phyloP scores from a whole-genome alignment of 2,797 vertebrate species.

The Catamblyrhynchus diadema region DNA sequence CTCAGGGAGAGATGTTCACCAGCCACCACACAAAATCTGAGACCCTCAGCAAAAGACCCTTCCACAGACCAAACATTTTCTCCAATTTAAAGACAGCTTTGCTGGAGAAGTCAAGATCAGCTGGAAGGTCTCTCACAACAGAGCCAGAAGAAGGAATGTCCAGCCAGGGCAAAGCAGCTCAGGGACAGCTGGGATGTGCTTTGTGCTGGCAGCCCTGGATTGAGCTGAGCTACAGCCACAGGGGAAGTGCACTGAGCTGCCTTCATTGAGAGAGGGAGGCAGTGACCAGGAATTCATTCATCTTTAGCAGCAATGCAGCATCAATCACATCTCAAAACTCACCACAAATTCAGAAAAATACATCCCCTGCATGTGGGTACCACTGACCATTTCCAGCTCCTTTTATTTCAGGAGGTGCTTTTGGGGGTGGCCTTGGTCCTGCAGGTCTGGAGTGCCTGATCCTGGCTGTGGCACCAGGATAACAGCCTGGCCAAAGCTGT shows the following conservation, averaged over 20 bases:
- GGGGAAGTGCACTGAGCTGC: not conserved
- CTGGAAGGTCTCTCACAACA: not conserved
- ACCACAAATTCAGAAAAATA: not conserved
- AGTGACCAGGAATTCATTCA: not conserved
- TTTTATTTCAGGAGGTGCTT: not conserved
- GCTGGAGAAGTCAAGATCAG: not conserved
- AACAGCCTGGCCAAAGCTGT: not conserved
- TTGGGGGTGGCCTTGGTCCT: not conserved
- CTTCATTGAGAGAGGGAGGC: not conserved
- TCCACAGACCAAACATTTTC: not conserved
- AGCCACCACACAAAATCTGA: not conserved
- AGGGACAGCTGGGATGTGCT: fast-evolving
- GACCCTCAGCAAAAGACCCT: not conserved
- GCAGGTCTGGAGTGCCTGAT: not conserved
- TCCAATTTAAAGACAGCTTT: not conserved
- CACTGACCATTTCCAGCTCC: not conserved
- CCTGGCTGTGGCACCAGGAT: not conserved
- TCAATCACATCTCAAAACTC: not conserved
- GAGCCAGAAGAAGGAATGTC: not conserved
- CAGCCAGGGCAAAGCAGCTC: not conserved
- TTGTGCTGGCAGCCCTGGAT: not conserved
- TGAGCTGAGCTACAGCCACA: not conserved
- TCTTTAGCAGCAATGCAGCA: not conserved
- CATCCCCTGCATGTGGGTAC: not conserved
- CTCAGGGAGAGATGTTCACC: not conserved